phyloP scores from a whole-genome alignment of 2,888 invertebrate species.

The Oligia latruncula region DNA sequence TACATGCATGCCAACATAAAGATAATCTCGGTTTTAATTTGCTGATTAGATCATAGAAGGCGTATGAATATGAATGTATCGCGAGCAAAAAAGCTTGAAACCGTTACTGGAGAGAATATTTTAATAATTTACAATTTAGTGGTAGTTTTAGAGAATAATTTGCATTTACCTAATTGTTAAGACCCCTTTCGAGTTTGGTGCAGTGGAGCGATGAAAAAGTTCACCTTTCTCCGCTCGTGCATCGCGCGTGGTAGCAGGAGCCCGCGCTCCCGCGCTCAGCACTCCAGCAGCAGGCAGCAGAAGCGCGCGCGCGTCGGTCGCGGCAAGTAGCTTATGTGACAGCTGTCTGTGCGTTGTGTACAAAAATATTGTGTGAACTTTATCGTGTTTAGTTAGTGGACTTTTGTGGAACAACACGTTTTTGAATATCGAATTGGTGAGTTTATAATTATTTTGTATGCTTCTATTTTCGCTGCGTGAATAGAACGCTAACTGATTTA shows the following conservation, averaged over 20 bases:
- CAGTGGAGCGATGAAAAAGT: constrained; percentile 59
- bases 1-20: constrained; percentile 26
- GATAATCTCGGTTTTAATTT: constrained; percentile 61
- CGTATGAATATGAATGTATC: constrained; percentile 53
- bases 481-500: background rate
- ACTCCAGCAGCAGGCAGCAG: constrained; percentile 10
- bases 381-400: constrained; percentile 61
- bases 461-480: background rate
- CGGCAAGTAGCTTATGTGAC: constrained; percentile 33
- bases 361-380: constrained; percentile 53
- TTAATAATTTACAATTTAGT: constrained; percentile 40
- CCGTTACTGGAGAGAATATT: constrained; percentile 54
- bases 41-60: constrained; percentile 65
- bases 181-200: constrained; percentile 61
- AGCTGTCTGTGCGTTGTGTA: constrained; percentile 50
- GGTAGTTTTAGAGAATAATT: constrained; percentile 46
- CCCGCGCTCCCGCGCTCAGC: constrained; percentile 5
- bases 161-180: constrained; percentile 39
- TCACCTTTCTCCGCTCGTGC: constrained; percentile 63
- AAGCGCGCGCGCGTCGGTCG: constrained; percentile 56
- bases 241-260: constrained; percentile 42
- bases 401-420: constrained; percentile 44
- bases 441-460: constrained; percentile 5
- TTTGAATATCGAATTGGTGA: constrained; percentile 43
- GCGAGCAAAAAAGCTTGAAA: constrained; percentile 47